Conservation (phyloP, 2,113 vertebrate genomes). For the Euleptes europaea region DNA sequence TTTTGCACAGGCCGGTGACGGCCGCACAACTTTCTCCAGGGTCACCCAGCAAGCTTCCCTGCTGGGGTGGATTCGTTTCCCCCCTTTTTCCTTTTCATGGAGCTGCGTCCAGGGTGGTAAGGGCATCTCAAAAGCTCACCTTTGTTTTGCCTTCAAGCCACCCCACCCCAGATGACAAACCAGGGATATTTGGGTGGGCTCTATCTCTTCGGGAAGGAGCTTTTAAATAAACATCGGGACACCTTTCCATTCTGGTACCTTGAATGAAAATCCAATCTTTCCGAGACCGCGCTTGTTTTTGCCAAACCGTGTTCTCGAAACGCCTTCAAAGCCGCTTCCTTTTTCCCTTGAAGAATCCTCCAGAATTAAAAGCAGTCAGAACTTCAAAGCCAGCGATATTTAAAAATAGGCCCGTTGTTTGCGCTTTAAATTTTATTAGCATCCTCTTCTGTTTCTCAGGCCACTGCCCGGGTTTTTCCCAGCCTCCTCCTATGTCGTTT, state of each 20-base stretch:
- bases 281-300: not conserved
- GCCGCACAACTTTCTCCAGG: too few species aligned
- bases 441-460: not conserved
- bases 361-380: conserved; percentile 18
- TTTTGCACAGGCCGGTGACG: too few species aligned
- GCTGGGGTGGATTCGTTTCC: too few species aligned
- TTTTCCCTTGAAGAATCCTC: not conserved
- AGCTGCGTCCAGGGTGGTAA: too few species aligned
- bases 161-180: not conserved
- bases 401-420: conserved; percentile 11
- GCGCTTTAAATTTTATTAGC: not conserved
- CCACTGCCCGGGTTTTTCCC: not conserved
- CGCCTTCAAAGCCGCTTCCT: conserved; percentile 7
- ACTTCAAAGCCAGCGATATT: conserved; percentile 16
- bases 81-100: not conserved
- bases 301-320: conserved; percentile 9
- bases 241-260: conserved; percentile 1
- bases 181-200: not conserved
- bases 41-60: too few species aligned
- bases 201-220: not conserved
- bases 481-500: not conserved
- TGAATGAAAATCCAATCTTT: conserved; percentile 1
- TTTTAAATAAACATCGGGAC: conserved; percentile 15
- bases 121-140: not conserved
- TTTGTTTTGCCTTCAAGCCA: not conserved